A percentile compares a stretch with the other conserved stretches of the same genome.
phyloP scores from a whole-genome alignment of 2,888 invertebrate genomes.

The Dichetophora obliterata region DNA sequence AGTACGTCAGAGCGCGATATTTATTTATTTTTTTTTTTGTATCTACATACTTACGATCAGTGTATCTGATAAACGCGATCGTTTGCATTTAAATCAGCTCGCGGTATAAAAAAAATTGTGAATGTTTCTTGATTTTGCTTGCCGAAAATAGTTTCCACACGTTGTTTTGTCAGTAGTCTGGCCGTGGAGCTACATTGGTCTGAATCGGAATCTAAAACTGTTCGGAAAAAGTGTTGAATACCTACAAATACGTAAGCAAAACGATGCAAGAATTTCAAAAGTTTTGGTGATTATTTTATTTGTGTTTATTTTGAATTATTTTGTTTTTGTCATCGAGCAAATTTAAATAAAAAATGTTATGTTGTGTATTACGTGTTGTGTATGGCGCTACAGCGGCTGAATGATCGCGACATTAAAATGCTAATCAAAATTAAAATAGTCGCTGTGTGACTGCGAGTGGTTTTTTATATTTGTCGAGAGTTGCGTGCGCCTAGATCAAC shows the following conservation, averaged over 20 bases:
- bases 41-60: not conserved
- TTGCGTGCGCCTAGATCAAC: not conserved
- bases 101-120: not conserved
- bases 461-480: not conserved
- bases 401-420: not conserved
- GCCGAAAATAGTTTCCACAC: constrained; percentile 10
- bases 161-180: not conserved
- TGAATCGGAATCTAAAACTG: not conserved
- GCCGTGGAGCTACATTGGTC: constrained; percentile 31
- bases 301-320: constrained; percentile 8
- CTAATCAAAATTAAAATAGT: not conserved
- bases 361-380: not conserved
- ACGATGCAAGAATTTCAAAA: constrained; percentile 26
- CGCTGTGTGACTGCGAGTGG: not conserved
- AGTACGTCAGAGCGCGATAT: not conserved
- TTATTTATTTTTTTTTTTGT: not conserved
- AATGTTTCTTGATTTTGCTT: not conserved
- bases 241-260: constrained; percentile 25
- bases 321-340: not conserved
- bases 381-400: constrained; percentile 27
- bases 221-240: not conserved
- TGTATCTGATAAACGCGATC: not conserved
- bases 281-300: constrained; percentile 16
- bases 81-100: constrained; percentile 17
- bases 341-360: not conserved